Conservation (phyloP, 2,113 vertebrate genomes). For the Oryzias celebensis region DNA sequence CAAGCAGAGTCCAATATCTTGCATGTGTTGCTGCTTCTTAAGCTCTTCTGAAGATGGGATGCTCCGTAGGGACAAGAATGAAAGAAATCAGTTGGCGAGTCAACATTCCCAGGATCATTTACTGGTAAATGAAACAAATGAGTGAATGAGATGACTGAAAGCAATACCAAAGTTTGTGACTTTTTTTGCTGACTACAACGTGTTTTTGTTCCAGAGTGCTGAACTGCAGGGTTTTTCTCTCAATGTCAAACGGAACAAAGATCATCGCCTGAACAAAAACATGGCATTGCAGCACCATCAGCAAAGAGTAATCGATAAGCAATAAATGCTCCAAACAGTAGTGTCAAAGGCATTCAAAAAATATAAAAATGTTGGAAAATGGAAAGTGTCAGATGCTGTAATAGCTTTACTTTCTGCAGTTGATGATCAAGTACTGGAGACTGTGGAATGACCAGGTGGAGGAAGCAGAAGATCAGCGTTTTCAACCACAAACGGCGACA, state of each 20-base stretch:
- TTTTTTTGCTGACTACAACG: neutral
- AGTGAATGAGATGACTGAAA: neutral
- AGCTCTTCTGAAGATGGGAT: slow-evolving; percentile 75
- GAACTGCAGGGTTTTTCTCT: slow-evolving; percentile 74
- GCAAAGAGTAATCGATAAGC: slow-evolving; percentile 57
- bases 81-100: slow-evolving; percentile 61
- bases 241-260: slow-evolving; percentile 62
- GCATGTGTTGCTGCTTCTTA: slow-evolving; percentile 56
- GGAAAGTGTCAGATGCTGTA: neutral
- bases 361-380: neutral
- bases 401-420: slow-evolving; percentile 58
- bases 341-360: accelerated
- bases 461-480: slow-evolving; percentile 77
- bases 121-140: slow-evolving; percentile 74
- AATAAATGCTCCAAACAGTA: neutral
- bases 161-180: neutral
- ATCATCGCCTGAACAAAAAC: slow-evolving; percentile 75
- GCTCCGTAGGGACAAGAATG: slow-evolving; percentile 64
- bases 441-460: slow-evolving; percentile 80
- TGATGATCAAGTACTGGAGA: slow-evolving; percentile 79
- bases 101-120: slow-evolving; percentile 66
- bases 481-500: slow-evolving; percentile 53
- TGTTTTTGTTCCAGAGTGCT: slow-evolving; percentile 66
- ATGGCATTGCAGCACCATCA: slow-evolving; percentile 77
- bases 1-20: neutral